Base-by-base conservation (phyloP, 2,113 vertebrate genomes). In the Xenopus borealis region DNA sequence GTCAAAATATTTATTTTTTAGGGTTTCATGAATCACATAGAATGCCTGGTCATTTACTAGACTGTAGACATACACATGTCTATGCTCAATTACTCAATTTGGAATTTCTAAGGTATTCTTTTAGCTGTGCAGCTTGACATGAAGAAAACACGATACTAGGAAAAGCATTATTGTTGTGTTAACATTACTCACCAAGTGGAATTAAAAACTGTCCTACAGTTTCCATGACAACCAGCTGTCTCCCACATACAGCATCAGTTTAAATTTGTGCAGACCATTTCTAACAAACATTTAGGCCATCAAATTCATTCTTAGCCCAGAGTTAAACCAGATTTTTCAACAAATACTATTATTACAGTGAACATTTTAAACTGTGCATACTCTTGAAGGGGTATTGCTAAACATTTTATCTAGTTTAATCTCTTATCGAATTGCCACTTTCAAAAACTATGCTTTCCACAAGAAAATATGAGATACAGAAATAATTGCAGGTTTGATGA, bases 171-270 rank as follows among this genome's bases (percentile, higher is more conserved):
- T 78, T 69, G 77, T 66, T 63, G 40, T 55, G 70, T 84, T 84
- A 80, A 83, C 82, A 80, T 85, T 86, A 85, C 81, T 90, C 87
- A 81, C 85, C 50, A 82, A 85, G 86, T 83, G 65, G 87, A 93
- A 92, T 88, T 87, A 89, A 89, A 91, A 88, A 83, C 80, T 73
- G 78, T 83, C 81, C 88, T 85, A 85, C 9, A 67, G 94, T 95
- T 94, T 87, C 92, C 86, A 86, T 93, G 92, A 88, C 90, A 90
- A 95, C 93, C 83, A 81, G 84, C 84, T 83, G 85, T 89, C 88
- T 92, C 81, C 84, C 80, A 82, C 82, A 82, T 78, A 82, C 72
- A 71, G 85, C 83, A 83, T 91, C 86, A 82, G 82, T 85, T 81
- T 87, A 87, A 86, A 84, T 89, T 84, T 86, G 88, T 85, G 83